A percentile compares a stretch with the other conserved stretches of the same genome.
Evolutionary conservation across 2,113 vertebrate species (phyloP).

Genomic region (Rhinoderma darwinii): DNA sequence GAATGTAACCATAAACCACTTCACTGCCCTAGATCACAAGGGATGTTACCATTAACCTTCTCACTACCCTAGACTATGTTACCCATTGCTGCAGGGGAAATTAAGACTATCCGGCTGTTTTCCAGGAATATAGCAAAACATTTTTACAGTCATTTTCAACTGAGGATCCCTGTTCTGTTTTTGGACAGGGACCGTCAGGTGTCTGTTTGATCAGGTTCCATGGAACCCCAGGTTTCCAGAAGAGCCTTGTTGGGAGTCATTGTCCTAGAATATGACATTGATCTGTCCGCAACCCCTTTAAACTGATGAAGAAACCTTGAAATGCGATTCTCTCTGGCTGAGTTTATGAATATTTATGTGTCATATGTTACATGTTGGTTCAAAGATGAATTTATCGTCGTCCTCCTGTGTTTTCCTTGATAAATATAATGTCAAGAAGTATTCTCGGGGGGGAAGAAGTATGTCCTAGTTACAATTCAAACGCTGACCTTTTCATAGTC

Average conservation of each 20-base stretch:
- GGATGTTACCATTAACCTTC: too few species aligned
- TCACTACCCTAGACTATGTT: too few species aligned
- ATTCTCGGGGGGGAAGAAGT: not conserved
- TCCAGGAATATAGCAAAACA: too few species aligned
- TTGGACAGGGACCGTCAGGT: too few species aligned
- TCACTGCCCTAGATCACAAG: too few species aligned
- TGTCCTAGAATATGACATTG: not conserved
- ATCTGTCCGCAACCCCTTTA: not conserved
- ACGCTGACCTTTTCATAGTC: constrained; percentile 15
- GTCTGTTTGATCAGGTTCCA: not conserved
- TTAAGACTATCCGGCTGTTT: too few species aligned
- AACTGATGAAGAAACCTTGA: not conserved
- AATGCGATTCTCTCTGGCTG: not conserved
- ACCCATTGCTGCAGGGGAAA: too few species aligned
- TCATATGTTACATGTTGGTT: not conserved
- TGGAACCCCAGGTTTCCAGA: not conserved
- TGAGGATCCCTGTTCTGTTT: too few species aligned
- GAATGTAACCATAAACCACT: too few species aligned
- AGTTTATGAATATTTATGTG: constrained; percentile 4
- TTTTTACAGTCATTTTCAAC: too few species aligned
- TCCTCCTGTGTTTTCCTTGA: not conserved
- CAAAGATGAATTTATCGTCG: not conserved
- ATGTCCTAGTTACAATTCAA: not conserved
- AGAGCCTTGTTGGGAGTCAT: not conserved
- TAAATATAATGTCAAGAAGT: constrained; percentile 24